Base-by-base conservation (phyloP, 2,888 invertebrate species). In the Himalopsyche tibetana region DNA sequence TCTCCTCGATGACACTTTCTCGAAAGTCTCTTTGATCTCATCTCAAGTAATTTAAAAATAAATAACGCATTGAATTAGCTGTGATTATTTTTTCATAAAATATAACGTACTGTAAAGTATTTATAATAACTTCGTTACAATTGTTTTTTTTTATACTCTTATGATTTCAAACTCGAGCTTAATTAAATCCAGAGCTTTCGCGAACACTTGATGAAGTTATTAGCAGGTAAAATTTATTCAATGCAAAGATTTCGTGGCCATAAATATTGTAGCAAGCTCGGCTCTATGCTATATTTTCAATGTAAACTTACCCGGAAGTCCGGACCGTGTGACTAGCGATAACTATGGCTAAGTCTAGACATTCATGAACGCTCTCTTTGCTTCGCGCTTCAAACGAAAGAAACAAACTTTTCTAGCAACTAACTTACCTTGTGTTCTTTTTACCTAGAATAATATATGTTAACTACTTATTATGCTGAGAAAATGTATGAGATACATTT, bases 231-330 rank as follows among this genome's bases (percentile, higher is more conserved):
- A 69, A 11, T 45, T 9, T 80, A 8, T 15, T 42, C 36, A 38
- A 82, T 63, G 85, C 79, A 15, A 28, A 86, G 80, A 81, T 86
- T 84, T 81, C 84, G 86, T 86, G 84, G 81, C 83, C 84, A 86
- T 86, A 86, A 86, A 86, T 86, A 86, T 55, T 38, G 63, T 69
- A 56, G 84, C 56, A 5, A 63, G 1, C 19, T 38, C 38, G 5
- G 38, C 74, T 74, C 74, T 12, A 6, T 74, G 74, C 38, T 45
- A 69, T 69, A 74, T 82, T 84, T 80, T 56, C 36, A 79, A 85
- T 28, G 87, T 85, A 82, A 85, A 85, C 69, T 83, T 74, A 82
- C 84, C 79, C 81, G 87, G 87, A 87, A 87, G 87, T 85, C 87
- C 84, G 85, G 74, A 45, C 83, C 55, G 85, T 83, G 83, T 79